Evolutionary conservation across 2,797 vertebrate species (phyloP).

Genomic region (Leucoraja ocellata): DNA sequence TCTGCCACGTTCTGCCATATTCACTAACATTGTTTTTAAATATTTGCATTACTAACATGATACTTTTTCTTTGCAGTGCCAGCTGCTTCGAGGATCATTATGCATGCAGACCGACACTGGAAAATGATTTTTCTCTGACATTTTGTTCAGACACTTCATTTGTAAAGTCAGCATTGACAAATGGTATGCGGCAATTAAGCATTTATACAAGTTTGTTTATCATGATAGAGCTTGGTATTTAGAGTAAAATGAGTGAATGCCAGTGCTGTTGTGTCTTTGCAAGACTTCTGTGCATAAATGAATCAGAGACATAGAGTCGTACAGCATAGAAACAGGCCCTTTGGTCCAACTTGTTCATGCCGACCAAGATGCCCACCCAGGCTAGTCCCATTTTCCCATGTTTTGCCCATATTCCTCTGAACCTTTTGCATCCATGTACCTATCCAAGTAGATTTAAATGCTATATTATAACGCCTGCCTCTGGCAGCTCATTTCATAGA

Average conservation of each 20-base stretch:
- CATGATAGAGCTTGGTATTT: neutral
- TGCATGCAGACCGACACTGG: neutral
- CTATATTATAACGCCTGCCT: too few species aligned
- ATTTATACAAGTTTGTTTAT: neutral
- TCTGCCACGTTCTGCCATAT: too few species aligned
- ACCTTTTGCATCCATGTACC: too few species aligned
- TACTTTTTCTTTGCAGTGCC: neutral
- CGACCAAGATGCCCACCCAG: too few species aligned
- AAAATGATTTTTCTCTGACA: neutral
- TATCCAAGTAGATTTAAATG: too few species aligned
- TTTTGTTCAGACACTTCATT: neutral
- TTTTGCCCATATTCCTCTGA: too few species aligned
- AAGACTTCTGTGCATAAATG: neutral
- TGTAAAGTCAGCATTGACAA: neutral
- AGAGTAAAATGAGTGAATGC: neutral
- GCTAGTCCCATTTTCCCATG: too few species aligned
- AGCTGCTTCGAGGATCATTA: neutral
- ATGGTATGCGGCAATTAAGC: neutral
- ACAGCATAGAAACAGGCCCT: too few species aligned
- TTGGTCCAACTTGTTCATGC: too few species aligned
- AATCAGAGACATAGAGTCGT: too few species aligned
- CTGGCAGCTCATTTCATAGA: too few species aligned
- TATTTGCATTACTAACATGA: neutral
- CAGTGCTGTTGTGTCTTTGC: neutral
- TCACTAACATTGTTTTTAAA: neutral